Percentiles rank a stretch among this genome's conserved stretches.
phyloP scores from a whole-genome alignment of 2,113 vertebrate species.

The Clarias gariepinus region DNA sequence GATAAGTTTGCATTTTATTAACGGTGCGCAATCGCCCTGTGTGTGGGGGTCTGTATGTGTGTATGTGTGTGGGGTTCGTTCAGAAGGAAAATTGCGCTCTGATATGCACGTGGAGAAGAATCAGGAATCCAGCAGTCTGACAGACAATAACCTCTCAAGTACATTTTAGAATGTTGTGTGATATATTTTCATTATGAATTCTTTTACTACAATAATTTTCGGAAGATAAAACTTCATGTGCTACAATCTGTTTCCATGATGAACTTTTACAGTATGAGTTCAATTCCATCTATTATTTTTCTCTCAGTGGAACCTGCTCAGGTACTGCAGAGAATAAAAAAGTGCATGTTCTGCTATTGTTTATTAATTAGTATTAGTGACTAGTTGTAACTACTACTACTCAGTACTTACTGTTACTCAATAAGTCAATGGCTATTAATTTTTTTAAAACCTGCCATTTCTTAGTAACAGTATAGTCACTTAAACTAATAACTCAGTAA shows the following conservation, averaged over 20 bases:
- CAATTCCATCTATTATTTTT: not conserved
- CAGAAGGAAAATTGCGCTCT: conserved; percentile 44
- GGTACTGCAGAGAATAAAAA: not conserved
- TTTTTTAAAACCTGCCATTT: not conserved
- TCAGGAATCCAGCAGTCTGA: conserved; percentile 14
- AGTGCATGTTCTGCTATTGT: not conserved
- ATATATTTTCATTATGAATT: too few species aligned
- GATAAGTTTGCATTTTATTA: conserved; percentile 77
- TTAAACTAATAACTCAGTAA: not conserved
- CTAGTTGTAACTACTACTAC: not conserved
- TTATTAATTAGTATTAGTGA: not conserved
- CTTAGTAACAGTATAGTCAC: not conserved
- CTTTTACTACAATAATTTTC: not conserved
- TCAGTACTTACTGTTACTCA: not conserved
- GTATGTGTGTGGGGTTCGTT: conserved; percentile 48
- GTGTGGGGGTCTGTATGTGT: not conserved
- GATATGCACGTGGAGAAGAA: not conserved
- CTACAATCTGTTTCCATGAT: not conserved
- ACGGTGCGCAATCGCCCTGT: conserved; percentile 58
- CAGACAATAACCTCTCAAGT: conserved; percentile 10
- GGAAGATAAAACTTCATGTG: not conserved
- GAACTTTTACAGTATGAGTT: not conserved
- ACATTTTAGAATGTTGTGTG: not conserved
- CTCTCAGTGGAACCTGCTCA: not conserved
- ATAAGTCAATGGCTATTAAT: not conserved